A percentile compares a stretch with the other conserved stretches of the same genome.
Conservation (phyloP, 2,888 invertebrate genomes). For the Priocnemis perturbator region DNA sequence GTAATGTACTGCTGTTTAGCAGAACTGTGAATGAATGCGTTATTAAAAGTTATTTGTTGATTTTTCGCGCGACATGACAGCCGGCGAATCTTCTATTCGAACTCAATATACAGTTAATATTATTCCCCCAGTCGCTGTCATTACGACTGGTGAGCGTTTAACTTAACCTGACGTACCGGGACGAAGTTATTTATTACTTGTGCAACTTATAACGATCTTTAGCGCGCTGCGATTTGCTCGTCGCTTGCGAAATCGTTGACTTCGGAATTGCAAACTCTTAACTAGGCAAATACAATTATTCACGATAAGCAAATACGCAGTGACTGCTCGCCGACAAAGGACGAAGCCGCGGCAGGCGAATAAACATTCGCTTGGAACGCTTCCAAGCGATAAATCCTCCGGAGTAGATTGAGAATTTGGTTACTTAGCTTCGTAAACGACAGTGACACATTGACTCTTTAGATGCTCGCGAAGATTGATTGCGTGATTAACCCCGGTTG, state of each 20-base stretch:
- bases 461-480: conserved; percentile 19
- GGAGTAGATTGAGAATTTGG: conserved; percentile 27
- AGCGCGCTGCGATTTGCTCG: conserved; percentile 8
- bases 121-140: too few relatives aligned
- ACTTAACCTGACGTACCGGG: too few relatives aligned
- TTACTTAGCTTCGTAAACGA: conserved; percentile 16
- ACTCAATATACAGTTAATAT: too few relatives aligned
- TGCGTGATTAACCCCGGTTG: conserved; percentile 31
- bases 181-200: conserved; percentile 5
- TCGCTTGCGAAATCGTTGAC: not conserved
- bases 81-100: too few relatives aligned
- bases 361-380: conserved; percentile 38
- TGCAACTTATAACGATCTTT: conserved; percentile 5
- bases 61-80: too few relatives aligned
- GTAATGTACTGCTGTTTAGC: too few relatives aligned
- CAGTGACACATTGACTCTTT: conserved; percentile 22
- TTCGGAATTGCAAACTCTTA: conserved; percentile 15
- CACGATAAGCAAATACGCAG: conserved; percentile 32
- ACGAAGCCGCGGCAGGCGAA: conserved; percentile 11
- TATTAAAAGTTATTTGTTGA: too few relatives aligned
- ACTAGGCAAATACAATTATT: conserved; percentile 39
- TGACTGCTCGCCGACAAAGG: conserved; percentile 15
- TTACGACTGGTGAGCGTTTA: too few relatives aligned
- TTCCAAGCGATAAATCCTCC: conserved; percentile 37
- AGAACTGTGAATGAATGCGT: too few relatives aligned